Percentiles rank a stretch among this genome's conserved stretches.
These are phyloP conservation scores for Girardia tigrina DNA, from an alignment of 2,888 invertebrate genomes.

Conservation along the genomic window DNA sequence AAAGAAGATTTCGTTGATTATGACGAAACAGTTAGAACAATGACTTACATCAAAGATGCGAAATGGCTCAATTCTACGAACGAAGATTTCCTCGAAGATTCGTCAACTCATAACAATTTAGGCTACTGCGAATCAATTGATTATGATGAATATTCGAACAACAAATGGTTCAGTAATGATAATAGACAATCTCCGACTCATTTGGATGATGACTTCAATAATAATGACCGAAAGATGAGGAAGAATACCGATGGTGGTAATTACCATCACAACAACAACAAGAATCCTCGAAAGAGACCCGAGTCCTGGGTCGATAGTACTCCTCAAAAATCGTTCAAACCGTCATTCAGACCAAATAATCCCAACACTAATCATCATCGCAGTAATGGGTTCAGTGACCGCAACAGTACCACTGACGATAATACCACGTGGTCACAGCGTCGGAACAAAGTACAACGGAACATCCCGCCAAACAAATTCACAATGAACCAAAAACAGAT, in stretches of 20 bases:
- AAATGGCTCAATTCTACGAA: background rate
- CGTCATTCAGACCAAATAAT: background rate
- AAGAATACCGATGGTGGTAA: background rate
- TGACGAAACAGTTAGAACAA: background rate
- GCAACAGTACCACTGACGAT: no score
- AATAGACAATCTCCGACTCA: background rate
- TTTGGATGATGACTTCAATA: background rate
- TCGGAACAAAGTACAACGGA: no score
- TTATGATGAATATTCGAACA: background rate
- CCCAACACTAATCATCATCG: background rate
- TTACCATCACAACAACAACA: background rate
- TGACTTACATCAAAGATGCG: background rate
- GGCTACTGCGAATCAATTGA: background rate
- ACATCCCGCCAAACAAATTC: no score
- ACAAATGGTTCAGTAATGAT: background rate
- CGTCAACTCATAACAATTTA: no score
- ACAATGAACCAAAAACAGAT: no score
- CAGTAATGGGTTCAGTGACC: no score
- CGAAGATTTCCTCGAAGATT: constrained; percentile 9
- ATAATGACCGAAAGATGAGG: no score
- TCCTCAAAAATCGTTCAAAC: background rate
- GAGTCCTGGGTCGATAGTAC: background rate
- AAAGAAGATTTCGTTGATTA: background rate
- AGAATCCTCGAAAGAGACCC: background rate
- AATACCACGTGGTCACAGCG: no score